Percentiles rank a stretch among this genome's conserved stretches.
Conservation (phyloP, 2,113 vertebrate genomes). For the Bombycilla garrulus region DNA sequence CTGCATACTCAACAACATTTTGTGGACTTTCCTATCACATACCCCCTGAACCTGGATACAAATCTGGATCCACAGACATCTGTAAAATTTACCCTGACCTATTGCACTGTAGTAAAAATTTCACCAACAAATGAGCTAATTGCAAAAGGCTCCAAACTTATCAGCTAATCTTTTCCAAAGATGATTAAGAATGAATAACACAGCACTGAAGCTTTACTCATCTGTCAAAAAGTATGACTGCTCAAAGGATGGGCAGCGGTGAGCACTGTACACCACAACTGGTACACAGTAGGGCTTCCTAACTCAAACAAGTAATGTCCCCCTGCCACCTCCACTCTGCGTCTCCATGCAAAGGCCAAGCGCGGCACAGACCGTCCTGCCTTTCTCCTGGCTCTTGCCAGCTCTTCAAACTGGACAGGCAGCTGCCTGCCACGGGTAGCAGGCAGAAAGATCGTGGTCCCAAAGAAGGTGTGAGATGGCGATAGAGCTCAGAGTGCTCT, state of each 20-base stretch:
- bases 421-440: not conserved
- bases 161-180: not conserved
- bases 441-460: not conserved
- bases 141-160: not conserved
- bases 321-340: not conserved
- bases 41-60: not conserved
- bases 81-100: not conserved
- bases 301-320: not conserved
- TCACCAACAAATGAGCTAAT: not conserved
- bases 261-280: not conserved
- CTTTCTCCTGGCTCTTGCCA: not conserved
- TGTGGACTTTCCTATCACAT: not conserved
- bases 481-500: not conserved
- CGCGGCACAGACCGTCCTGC: not conserved
- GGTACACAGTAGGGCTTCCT: not conserved
- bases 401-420: not conserved
- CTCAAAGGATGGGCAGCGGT: not conserved
- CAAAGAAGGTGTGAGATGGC: not conserved
- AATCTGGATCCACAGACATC: not conserved
- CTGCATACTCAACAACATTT: rapidly evolving
- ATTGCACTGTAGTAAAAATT: not conserved
- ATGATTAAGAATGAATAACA: not conserved
- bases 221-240: not conserved
- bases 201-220: not conserved
- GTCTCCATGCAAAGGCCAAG: not conserved